These are phyloP conservation scores for Xiphorhynchus erythropygius DNA, from an alignment of 2,797 vertebrate genomes.

Conservation along the genomic window DNA sequence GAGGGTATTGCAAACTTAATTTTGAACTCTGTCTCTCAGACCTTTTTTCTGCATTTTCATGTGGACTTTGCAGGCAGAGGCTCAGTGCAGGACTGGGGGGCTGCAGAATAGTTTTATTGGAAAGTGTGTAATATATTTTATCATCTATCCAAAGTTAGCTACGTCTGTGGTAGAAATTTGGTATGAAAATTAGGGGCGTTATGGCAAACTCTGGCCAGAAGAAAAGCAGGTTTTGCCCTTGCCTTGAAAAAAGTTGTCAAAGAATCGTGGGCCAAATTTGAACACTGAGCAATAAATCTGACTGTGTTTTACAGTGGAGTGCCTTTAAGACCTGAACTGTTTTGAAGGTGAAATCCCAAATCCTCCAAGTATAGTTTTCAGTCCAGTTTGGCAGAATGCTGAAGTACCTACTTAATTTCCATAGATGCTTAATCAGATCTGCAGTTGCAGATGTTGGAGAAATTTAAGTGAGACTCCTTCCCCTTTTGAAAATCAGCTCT, in stretches of 20 bases:
- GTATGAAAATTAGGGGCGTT: not conserved
- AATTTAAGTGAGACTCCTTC: not conserved
- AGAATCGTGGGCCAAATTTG: not conserved
- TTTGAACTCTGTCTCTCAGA: not conserved
- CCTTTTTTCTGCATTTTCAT: not conserved
- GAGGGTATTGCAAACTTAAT: not conserved
- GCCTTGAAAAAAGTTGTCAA: not conserved
- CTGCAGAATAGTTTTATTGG: not conserved
- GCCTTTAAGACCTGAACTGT: not conserved
- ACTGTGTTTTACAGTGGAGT: not conserved
- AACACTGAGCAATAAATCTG: not conserved
- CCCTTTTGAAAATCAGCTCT: slow-evolving; percentile 15
- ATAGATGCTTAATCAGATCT: slow-evolving; percentile 26
- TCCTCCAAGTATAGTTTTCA: not conserved
- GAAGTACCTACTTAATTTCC: slow-evolving; percentile 11
- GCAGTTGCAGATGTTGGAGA: slow-evolving; percentile 40
- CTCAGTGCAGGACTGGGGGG: not conserved
- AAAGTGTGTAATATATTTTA: not conserved
- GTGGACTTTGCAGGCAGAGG: not conserved
- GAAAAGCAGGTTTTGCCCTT: not conserved
- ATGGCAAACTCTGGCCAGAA: not conserved
- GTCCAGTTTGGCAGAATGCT: slow-evolving; percentile 2
- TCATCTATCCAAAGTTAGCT: not conserved
- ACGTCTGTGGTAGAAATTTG: not conserved
- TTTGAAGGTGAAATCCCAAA: not conserved